Conservation (phyloP, 2,797 vertebrate species). For the Phalanger gymnotis region DNA sequence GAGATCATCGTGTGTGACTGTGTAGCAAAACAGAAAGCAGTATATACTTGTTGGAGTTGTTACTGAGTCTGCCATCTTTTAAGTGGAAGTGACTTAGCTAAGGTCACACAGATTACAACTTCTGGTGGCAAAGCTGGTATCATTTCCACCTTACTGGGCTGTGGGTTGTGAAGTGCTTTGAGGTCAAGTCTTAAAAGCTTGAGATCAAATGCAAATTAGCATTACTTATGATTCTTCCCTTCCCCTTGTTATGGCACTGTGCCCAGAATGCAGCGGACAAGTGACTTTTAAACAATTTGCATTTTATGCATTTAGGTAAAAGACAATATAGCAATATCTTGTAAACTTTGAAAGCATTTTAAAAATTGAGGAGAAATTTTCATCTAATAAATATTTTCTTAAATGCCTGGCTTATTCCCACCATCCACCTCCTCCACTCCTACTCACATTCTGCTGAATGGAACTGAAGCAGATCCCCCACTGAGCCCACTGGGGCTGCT, state of each 20-base stretch:
- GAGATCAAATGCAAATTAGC: neutral
- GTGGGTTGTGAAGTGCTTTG: slow-evolving; percentile 41
- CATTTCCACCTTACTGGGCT: slow-evolving; percentile 27
- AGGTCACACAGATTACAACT: neutral
- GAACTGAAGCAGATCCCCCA: neutral
- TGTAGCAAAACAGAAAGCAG: neutral
- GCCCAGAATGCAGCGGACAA: slow-evolving; percentile 56
- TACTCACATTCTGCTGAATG: neutral
- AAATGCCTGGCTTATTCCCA: neutral
- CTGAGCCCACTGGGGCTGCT: neutral
- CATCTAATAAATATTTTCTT: slow-evolving; percentile 1
- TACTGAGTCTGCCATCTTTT: neutral
- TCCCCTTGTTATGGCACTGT: slow-evolving; percentile 22
- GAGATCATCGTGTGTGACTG: neutral
- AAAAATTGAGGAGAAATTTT: slow-evolving; percentile 27
- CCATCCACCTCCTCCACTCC: neutral
- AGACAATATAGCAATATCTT: slow-evolving; percentile 45
- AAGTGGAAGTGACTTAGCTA: neutral
- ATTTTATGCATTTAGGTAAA: slow-evolving; percentile 52
- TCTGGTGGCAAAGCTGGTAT: neutral
- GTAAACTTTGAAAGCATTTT: slow-evolving; percentile 45
- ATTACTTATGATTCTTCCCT: slow-evolving; percentile 17
- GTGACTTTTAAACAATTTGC: slow-evolving; percentile 56
- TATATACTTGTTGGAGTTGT: neutral
- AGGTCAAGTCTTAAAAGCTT: slow-evolving; percentile 50